Evolutionary conservation across 2,888 invertebrate species (phyloP).

Genomic region (Drosophila macrospina): DNA sequence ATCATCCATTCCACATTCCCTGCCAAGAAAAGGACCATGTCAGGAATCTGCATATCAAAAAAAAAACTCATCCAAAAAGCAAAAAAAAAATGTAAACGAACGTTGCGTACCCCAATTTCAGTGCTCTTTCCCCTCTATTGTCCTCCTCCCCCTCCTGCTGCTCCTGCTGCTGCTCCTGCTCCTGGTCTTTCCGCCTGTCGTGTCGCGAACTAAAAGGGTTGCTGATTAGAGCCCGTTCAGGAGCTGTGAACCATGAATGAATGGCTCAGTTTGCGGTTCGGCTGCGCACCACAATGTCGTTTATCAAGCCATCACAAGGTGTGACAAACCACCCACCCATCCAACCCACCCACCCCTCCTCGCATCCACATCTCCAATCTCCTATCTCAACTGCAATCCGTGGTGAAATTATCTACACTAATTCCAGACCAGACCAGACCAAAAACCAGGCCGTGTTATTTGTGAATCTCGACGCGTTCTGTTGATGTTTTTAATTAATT

Average conservation of each 20-base stretch:
- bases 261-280: constrained; percentile 57
- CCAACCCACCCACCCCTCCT: background rate
- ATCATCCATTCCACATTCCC: constrained; percentile 5
- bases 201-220: constrained; percentile 65
- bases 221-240: constrained; percentile 74
- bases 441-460: constrained; percentile 39
- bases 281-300: constrained; percentile 59
- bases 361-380: background rate
- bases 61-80: constrained; percentile 62
- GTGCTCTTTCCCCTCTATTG: constrained; percentile 10
- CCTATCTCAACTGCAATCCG: constrained; percentile 41
- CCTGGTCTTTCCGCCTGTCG: no score
- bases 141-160: background rate
- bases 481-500: constrained; percentile 82
- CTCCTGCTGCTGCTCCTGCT: background rate
- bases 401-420: constrained; percentile 70
- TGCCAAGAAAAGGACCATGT: constrained; percentile 47
- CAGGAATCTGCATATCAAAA: constrained; percentile 82
- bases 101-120: constrained; percentile 58
- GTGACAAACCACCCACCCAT: constrained; percentile 47
- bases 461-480: constrained; percentile 71
- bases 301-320: constrained; percentile 73
- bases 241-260: constrained; percentile 73
- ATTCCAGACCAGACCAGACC: constrained; percentile 49
- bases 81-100: constrained; percentile 4